Conservation (phyloP, 1,140 invertebrate species). For the Trichonephila clavata region DNA sequence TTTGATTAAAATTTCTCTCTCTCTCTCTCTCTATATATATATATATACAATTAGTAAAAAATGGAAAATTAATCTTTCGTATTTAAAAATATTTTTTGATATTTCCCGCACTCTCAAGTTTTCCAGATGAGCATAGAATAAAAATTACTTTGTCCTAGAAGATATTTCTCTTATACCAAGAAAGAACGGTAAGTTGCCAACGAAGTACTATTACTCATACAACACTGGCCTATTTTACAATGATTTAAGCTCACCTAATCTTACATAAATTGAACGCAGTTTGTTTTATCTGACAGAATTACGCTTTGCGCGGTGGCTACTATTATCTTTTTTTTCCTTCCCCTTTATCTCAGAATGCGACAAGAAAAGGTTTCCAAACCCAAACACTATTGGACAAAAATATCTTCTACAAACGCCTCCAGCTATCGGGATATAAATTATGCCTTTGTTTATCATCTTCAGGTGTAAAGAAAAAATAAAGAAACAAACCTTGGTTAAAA, state of each 20-base stretch:
- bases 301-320: constrained; percentile 34
- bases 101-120: too few relatives aligned
- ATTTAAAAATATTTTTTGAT: too few relatives aligned
- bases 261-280: constrained; percentile 21
- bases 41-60: too few relatives aligned
- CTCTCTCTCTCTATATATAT: too few relatives aligned
- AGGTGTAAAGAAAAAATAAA: constrained; percentile 29
- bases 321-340: background rate
- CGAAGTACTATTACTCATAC: background rate
- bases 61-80: too few relatives aligned
- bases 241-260: constrained; percentile 24
- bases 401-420: constrained; percentile 13
- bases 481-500: constrained; percentile 20
- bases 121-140: too few relatives aligned
- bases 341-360: background rate
- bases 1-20: too few relatives aligned
- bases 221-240: constrained; percentile 16
- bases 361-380: constrained; percentile 36
- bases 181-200: too few relatives aligned
- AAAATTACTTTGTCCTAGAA: too few relatives aligned
- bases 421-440: constrained; percentile 64
- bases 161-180: too few relatives aligned
- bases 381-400: constrained; percentile 49
- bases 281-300: constrained; percentile 41
- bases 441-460: constrained; percentile 52